phyloP scores from a whole-genome alignment of 2,797 vertebrate species.

The Hypotaenidia philippensis region DNA sequence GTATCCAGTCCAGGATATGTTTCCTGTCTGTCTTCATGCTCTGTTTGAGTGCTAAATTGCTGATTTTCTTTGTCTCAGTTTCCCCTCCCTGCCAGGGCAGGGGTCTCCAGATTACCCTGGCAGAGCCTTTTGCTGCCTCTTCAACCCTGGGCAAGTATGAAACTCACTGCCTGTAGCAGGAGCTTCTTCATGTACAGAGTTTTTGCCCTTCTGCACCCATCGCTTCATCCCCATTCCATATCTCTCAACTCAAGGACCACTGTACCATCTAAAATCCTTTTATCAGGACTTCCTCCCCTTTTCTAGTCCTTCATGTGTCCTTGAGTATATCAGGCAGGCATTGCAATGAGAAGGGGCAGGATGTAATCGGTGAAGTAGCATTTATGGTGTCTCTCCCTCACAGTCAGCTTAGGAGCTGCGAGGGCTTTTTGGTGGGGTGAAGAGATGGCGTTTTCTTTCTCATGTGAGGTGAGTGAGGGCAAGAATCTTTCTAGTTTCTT shows the following conservation, averaged over 20 bases:
- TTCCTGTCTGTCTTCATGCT: slow-evolving; percentile 45
- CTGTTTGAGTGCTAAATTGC: neutral
- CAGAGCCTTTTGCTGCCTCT: neutral
- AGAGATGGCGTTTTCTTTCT: neutral
- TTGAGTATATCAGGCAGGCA: neutral
- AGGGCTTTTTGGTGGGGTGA: neutral
- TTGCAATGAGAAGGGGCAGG: neutral
- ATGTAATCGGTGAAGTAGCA: neutral
- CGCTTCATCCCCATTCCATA: neutral
- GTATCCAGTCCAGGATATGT: slow-evolving; percentile 48
- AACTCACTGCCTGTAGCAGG: neutral
- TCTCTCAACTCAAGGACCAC: neutral
- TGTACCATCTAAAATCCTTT: neutral
- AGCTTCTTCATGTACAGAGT: neutral
- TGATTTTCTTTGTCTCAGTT: slow-evolving; percentile 1
- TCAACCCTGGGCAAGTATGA: neutral
- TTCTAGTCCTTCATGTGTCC: neutral
- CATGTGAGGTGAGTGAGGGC: neutral
- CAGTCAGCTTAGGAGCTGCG: neutral
- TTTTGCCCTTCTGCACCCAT: neutral
- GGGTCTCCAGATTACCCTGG: neutral
- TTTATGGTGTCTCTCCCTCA: neutral
- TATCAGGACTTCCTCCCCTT: neutral
- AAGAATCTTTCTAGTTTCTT: neutral
- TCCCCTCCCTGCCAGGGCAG: neutral